Conservation (phyloP, 2,888 invertebrate species). For the Perizoma flavofasciatum region DNA sequence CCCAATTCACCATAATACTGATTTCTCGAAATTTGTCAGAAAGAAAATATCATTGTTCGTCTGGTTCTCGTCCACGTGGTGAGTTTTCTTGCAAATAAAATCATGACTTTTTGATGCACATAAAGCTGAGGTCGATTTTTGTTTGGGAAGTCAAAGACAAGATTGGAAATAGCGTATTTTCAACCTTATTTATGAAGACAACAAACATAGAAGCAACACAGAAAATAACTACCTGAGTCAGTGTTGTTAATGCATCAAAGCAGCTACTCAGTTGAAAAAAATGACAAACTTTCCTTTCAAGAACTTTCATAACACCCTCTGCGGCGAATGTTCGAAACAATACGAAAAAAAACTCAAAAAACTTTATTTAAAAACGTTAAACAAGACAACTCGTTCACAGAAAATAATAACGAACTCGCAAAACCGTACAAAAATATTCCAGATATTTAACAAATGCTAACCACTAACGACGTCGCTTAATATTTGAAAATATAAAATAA, state of each 20-base stretch:
- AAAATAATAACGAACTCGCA: constrained; percentile 60
- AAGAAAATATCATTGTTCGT: too few species aligned
- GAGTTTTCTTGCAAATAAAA: too few species aligned
- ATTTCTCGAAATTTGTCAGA: too few species aligned
- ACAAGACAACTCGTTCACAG: constrained; percentile 59
- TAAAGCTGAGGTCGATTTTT: too few species aligned
- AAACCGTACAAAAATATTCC: constrained; percentile 70
- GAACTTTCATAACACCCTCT: constrained; percentile 57
- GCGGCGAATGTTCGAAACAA: constrained; percentile 50
- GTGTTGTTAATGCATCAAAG: constrained; percentile 14
- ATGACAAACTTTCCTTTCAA: constrained; percentile 57
- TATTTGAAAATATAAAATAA: constrained; percentile 78
- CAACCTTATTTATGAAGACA: too few species aligned
- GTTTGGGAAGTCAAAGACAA: too few species aligned
- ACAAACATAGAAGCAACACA: too few species aligned
- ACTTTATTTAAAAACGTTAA: constrained; percentile 51
- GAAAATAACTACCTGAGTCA: too few species aligned
- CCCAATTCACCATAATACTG: too few species aligned
- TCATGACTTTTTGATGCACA: too few species aligned
- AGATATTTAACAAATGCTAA: constrained; percentile 80
- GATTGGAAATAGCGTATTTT: too few species aligned
- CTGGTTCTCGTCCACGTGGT: too few species aligned
- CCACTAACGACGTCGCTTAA: constrained; percentile 81
- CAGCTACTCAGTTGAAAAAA: constrained; percentile 33
- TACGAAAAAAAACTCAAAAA: constrained; percentile 48